Conservation (phyloP, 2,797 vertebrate genomes). For the Spizella passerina region DNA sequence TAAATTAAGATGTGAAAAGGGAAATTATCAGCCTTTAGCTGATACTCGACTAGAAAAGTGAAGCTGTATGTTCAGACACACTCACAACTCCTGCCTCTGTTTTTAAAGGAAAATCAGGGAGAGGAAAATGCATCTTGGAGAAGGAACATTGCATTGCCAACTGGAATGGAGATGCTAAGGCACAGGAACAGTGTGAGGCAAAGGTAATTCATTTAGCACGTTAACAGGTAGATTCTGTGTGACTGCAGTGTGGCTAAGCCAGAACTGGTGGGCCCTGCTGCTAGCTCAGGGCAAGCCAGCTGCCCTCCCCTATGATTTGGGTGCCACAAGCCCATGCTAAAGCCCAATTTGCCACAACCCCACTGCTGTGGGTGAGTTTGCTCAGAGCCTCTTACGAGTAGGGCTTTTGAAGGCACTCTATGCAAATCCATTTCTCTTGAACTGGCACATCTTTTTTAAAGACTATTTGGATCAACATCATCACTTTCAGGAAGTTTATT, state of each 20-base stretch:
- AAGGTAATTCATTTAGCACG: background rate
- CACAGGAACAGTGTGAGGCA: background rate
- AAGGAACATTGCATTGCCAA: background rate
- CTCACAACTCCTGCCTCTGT: background rate
- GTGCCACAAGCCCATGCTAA: background rate
- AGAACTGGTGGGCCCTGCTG: background rate
- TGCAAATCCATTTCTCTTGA: background rate
- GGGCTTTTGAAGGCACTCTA: background rate
- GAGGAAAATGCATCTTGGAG: background rate
- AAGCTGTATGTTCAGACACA: background rate
- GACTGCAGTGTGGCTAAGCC: background rate
- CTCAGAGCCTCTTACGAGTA: background rate
- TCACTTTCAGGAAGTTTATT: constrained; percentile 8
- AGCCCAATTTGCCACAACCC: background rate
- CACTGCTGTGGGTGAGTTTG: background rate
- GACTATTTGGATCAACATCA: background rate
- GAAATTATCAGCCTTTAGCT: constrained; percentile 2
- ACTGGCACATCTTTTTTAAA: background rate
- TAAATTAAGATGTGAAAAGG: constrained; percentile 29
- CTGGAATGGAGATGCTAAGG: background rate
- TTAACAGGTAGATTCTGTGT: background rate
- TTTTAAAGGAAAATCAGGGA: background rate
- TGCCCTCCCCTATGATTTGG: background rate
- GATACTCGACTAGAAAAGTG: background rate
- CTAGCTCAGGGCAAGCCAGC: background rate